phyloP scores from a whole-genome alignment of 2,113 vertebrate species.

The Zosterops japonicus region DNA sequence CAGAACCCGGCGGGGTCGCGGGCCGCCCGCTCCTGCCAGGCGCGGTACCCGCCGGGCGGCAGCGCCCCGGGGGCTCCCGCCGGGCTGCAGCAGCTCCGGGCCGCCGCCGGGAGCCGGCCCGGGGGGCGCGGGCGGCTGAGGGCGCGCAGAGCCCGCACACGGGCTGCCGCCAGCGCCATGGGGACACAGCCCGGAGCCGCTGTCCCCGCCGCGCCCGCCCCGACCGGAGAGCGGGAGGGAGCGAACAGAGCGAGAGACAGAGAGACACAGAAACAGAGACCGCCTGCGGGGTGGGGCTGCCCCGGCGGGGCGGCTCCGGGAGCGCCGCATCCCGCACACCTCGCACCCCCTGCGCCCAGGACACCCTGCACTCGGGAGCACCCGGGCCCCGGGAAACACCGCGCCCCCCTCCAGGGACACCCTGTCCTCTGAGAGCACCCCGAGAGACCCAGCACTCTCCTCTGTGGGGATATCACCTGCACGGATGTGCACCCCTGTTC shows the following conservation, averaged over 20 bases:
- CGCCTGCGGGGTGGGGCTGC: background rate
- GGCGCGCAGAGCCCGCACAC: background rate
- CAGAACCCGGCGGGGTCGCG: conserved; percentile 82
- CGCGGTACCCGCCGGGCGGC: conserved; percentile 56
- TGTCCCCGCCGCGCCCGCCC: background rate
- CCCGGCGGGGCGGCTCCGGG: background rate
- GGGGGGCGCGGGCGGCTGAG: background rate
- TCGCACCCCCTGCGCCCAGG: no score
- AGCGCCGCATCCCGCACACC: background rate
- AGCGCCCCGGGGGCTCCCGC: background rate
- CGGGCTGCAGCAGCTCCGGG: background rate
- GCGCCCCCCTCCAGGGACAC: no score
- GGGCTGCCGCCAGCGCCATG: background rate
- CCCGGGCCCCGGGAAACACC: no score
- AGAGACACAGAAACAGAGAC: background rate
- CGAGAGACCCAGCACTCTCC: accelerated
- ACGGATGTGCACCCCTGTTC: no score
- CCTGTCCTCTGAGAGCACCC: no score
- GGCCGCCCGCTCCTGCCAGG: conserved; percentile 73
- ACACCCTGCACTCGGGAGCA: no score
- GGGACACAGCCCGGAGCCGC: background rate
- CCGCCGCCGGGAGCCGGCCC: background rate
- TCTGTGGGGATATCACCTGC: background rate
- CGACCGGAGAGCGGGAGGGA: background rate
- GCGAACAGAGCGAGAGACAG: no score